Evolutionary conservation across 2,797 vertebrate genomes (phyloP), one percentile per base, ranked within the genome.

Genomic region (Apogon hyalosoma): DNA sequence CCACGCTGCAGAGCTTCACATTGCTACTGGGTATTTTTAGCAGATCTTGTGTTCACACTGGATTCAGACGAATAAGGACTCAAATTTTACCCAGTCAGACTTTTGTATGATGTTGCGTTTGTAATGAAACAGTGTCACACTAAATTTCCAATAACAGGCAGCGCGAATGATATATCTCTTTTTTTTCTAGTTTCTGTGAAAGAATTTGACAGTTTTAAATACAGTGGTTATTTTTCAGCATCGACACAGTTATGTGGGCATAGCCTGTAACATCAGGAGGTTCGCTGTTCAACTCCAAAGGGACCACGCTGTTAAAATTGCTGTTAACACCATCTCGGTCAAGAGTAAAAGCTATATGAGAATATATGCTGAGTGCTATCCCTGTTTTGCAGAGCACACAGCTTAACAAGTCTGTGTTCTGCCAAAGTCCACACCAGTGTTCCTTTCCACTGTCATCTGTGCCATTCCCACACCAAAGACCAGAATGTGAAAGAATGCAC

Each of bases 361-460:
- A 78, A 60, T 71, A 56, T 50, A 48, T 40, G 24, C 60, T 72
- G 55, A 69, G 54, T 52, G 52, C 63, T 73, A 66, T 56, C 53
- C 55, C 58, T 72, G 58, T 56, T 79, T 62, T 8, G 56, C 66
- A 68, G 53, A 70, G 74, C 91, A 65, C 90, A 59, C 90, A 86
- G 87, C 92, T 93, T 48, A 79, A 80, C 82, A 78, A 75, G 68
- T 81, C 84, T 77, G 89, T 90, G 90, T 90, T 92, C 91, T 96
- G 95, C 95, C 95, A 97, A 96, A 94, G 95, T 95, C 94, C 92
- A 95, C 95, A 95, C 92, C 92, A 90, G 85, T 95, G 77, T 90
- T 95, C 95, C 84, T 94, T 95, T 96, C 95, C 94, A 92, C 93
- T 95, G 96, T 97, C 96, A 97, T 96, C 95, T 97, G 96, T 93